Evolutionary conservation across 2,888 invertebrate species (phyloP).

Genomic region (Noctua pronuba): DNA sequence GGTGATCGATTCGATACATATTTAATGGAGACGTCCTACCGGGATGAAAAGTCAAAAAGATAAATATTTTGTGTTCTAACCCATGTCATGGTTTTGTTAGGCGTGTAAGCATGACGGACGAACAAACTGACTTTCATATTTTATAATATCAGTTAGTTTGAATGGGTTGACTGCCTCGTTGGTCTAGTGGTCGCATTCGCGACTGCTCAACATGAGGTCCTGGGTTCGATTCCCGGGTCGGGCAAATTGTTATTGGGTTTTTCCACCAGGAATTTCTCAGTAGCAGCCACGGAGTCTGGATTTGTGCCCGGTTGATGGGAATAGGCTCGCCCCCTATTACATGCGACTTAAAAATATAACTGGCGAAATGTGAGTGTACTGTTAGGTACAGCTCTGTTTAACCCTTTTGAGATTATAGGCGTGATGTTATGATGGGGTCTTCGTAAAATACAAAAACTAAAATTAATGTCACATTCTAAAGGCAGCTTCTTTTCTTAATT

Average conservation of each 20-base stretch:
- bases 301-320: neutral
- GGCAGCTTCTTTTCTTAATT: slow-evolving; percentile 64
- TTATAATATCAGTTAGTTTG: neutral
- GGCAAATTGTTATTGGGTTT: neutral
- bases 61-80: neutral
- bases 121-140: neutral
- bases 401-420: neutral
- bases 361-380: neutral
- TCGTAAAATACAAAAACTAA: slow-evolving; percentile 24
- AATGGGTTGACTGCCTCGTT: neutral
- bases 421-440: neutral
- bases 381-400: neutral
- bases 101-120: neutral
- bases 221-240: neutral
- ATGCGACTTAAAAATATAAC: neutral
- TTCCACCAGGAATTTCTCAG: neutral
- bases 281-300: neutral
- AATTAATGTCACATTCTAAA: slow-evolving; percentile 4
- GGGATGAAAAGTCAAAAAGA: no score
- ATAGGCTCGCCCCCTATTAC: neutral
- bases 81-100: neutral
- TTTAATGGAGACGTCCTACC: neutral
- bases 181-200: neutral
- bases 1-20: no score
- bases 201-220: neutral